Evolutionary conservation across 2,888 invertebrate species (phyloP), one percentile per base, ranked within the genome.

Genomic region (Tuberolachnus salignus): DNA sequence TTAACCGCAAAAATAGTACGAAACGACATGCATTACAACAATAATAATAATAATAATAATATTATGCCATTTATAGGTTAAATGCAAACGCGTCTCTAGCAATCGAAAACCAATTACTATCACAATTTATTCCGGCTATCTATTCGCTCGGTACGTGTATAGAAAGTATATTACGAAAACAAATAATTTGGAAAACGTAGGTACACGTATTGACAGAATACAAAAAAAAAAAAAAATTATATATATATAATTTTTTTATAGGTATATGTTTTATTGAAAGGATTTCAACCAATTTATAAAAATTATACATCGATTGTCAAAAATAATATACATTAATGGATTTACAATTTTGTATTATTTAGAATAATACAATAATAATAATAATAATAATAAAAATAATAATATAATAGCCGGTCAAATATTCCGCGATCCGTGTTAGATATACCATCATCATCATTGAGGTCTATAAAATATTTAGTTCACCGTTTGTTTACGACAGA

Each of bases 41-140:
- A n/a, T n/a, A n/a, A n/a, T n/a, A n/a, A n/a, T n/a, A n/a, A n/a
- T n/a, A n/a, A n/a, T 34, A 4, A 34, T 34, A 34, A 34, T 34
- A 34, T 9, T 16, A 73, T 16, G 9, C n/a, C 16, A 72, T 63
- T 73, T 73, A n/a, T n/a, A 63, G 72, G 51, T 73, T 73, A 73
- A 61, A 73, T 51, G 21, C 13, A 63, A 61, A 51, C 61, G 51
- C 9, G 16, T 63, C 34, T 49, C 34, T 59, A 42, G 16, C 26
- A 9, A 61, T 3, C 51, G 34, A 51, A n/a, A n/a, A 34, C 51
- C 46, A 46, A 72, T 72, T 72, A 14, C 9, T 72, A 26, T 19
- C 9, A 61, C 61, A 61, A 51, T 61, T 19, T 61, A 61, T 61
- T 72, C 19, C 19, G 26, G 3, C 23, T 51, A 70, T 71, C 46